Conservation (phyloP, 1,140 invertebrate species). For the Hesperophylax magnus region DNA sequence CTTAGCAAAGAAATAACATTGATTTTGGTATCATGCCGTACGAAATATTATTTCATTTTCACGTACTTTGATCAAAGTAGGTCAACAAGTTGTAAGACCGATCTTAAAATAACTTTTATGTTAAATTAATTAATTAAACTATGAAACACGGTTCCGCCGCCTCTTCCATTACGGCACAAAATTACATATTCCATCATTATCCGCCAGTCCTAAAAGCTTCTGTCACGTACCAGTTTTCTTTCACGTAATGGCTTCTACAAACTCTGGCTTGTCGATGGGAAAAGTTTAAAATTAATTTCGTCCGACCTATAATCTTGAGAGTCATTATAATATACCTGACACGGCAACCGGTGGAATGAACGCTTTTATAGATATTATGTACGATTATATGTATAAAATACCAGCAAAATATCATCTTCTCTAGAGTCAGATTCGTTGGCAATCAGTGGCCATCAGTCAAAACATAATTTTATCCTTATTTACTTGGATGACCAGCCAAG, state of each 20-base stretch:
- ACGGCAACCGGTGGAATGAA: conserved; percentile 5
- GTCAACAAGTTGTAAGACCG: no score
- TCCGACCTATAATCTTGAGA: conserved; percentile 22
- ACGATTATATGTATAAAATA: no score
- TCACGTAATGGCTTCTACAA: conserved; percentile 24
- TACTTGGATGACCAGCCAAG: no score
- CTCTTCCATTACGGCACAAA: not conserved
- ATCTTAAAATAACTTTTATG: no score
- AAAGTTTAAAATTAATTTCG: conserved; percentile 33
- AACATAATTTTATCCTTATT: no score
- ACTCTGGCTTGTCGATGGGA: conserved; percentile 22
- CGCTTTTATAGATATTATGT: not conserved
- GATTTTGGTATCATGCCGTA: no score
- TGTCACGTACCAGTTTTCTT: conserved; percentile 23
- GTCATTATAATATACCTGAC: conserved; percentile 28
- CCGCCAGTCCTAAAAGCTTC: conserved; percentile 1
- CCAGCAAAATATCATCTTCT: no score
- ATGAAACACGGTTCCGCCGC: not conserved
- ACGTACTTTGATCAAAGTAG: no score
- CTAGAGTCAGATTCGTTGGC: no score
- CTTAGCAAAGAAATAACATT: no score
- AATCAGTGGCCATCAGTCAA: no score
- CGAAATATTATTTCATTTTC: no score
- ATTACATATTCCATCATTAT: conserved; percentile 34
- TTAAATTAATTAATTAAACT: not conserved